A percentile compares a stretch with the other conserved stretches of the same genome.
Evolutionary conservation across 2,888 invertebrate genomes (phyloP).

Genomic region (Thymelicus lineola): DNA sequence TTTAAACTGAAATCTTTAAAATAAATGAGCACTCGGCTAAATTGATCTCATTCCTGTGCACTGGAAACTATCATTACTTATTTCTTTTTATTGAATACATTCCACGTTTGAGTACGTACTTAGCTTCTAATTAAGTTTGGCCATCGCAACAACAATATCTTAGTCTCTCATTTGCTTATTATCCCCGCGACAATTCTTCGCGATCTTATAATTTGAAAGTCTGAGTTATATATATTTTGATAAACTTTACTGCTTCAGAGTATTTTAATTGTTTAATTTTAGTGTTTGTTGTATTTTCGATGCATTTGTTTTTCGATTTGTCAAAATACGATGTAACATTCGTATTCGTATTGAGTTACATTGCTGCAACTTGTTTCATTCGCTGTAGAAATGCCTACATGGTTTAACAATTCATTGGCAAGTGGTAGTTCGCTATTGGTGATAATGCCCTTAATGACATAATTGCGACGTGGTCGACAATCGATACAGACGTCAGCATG

Average conservation of each 20-base stretch:
- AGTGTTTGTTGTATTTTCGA: conserved; percentile 21
- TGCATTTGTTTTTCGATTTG: conserved; percentile 17
- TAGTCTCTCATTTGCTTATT: neutral
- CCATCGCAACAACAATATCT: neutral
- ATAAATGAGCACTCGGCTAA: conserved; percentile 28
- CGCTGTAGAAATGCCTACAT: conserved; percentile 1
- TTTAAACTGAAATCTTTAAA: conserved; percentile 32
- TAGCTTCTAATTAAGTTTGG: conserved; percentile 32
- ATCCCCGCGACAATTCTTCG: neutral
- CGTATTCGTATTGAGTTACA: conserved; percentile 2
- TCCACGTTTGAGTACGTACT: conserved; percentile 53
- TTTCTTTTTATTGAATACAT: conserved; percentile 51
- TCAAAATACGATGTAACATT: conserved; percentile 1
- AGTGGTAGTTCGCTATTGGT: too few relatives aligned
- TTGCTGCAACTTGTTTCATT: neutral
- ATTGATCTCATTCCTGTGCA: conserved; percentile 45
- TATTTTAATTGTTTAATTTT: conserved; percentile 18
- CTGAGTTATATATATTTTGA: conserved; percentile 24
- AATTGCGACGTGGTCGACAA: neutral
- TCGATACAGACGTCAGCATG: neutral
- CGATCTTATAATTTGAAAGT: conserved; percentile 13
- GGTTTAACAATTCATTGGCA: neutral
- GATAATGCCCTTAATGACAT: too few relatives aligned
- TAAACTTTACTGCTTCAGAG: conserved; percentile 14
- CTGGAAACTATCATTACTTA: conserved; percentile 50